Evolutionary conservation across 1,140 invertebrate species (phyloP), one percentile per base, ranked within the genome.

Genomic region (Diorhabda sublineata): DNA sequence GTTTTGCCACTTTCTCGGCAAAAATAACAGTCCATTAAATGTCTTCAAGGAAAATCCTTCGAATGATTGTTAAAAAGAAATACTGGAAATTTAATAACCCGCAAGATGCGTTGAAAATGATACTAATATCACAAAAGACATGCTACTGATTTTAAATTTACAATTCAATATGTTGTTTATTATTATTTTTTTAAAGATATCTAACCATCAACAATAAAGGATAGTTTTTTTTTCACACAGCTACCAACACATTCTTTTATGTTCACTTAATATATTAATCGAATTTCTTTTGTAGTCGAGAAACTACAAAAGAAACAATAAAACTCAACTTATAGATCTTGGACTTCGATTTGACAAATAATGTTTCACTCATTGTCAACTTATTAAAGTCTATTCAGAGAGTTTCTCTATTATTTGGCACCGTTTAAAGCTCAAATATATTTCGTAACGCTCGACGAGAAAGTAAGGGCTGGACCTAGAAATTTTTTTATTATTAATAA

Each of bases 341-440:
- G 47, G n/a, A 52, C 47, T 3, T 6, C 47, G 47, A 52, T 52
- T 52, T 52, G 47, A 52, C 47, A 52, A 52, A 52, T 52, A 52
- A 52, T 52, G 47, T 52, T 52, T 52, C 47, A 52, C 47, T 52
- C 47, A 52, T 52, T 52, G 47, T 52, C 47, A 52, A 52, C 47
- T n/a, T 52, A 52, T 52, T 52, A 52, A 8, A 8, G n/a, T n/a
- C 47, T 52, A 52, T 52, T 52, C 47, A 52, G 47, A 8, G n/a
- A 52, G 47, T 52, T 52, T 52, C 47, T 26, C 26, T 52, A 52
- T 52, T 52, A 6, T 52, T 52, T 52, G 6, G 6, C 6, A n/a
- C n/a, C 47, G 47, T 52, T 52, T 52, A 52, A 52, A 52, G n/a
- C 6, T 52, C 47, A 52, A 8, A 52, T 52, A 26, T 26, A 26